These are phyloP conservation scores for Brachionus sp. DNA, from an alignment of 1,140 invertebrate genomes.

Conservation along the genomic window DNA sequence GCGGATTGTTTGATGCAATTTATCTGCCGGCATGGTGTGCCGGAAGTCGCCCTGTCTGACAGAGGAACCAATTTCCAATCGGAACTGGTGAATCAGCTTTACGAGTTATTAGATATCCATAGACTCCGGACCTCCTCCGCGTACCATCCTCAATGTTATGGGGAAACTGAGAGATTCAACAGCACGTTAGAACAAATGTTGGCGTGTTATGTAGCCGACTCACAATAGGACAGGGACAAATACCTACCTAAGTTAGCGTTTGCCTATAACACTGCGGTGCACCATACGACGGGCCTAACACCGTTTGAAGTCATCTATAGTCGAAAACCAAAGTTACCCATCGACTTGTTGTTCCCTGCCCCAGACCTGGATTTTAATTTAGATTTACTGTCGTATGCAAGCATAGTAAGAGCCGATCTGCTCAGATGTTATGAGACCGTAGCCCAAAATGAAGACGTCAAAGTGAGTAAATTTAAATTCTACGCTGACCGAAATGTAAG, in stretches of 20 bases:
- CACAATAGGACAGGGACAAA: background rate
- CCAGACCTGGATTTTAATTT: background rate
- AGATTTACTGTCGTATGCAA: background rate
- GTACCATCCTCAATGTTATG: conserved; percentile 53
- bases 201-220: background rate
- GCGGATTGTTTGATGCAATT: no score
- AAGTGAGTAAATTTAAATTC: background rate
- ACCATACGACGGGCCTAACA: background rate
- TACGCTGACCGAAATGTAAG: background rate
- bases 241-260: background rate
- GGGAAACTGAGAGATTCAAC: conserved; percentile 51
- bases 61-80: no score
- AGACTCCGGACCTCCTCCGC: conserved; percentile 49
- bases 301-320: background rate
- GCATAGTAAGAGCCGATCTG: background rate
- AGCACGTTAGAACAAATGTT: conserved; percentile 47
- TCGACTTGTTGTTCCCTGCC: background rate
- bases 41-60: background rate
- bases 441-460: background rate
- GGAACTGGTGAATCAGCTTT: background rate
- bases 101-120: background rate
- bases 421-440: background rate
- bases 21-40: background rate
- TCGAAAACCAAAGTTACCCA: background rate
- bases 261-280: background rate